Evolutionary conservation across 2,113 vertebrate genomes (phyloP).

Genomic region (Trochalopteron elliotii): DNA sequence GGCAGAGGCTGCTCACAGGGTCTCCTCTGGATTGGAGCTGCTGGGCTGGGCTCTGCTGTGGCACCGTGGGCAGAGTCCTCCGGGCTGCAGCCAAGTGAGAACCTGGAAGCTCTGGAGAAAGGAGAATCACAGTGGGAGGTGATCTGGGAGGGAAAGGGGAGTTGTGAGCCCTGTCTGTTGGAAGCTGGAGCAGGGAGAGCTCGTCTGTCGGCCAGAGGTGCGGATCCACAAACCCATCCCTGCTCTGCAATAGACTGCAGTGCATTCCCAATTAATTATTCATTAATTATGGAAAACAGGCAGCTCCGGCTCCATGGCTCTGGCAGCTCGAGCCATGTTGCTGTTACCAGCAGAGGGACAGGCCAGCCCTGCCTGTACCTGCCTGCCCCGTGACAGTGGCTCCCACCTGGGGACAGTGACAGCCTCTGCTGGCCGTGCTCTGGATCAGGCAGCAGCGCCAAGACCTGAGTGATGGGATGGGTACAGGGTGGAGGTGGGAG

Average conservation of each 20-base stretch:
- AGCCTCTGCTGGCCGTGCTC: neutral
- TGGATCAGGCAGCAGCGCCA: rapidly evolving
- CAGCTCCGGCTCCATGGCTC: neutral
- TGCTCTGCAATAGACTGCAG: slow-evolving; percentile 45
- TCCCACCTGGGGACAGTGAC: too few species aligned
- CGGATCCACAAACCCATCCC: neutral
- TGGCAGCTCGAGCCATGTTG: neutral
- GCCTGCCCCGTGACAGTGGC: neutral
- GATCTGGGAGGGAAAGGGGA: neutral
- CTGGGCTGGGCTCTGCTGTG: neutral
- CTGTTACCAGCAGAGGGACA: rapidly evolving
- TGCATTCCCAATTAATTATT: slow-evolving; percentile 61
- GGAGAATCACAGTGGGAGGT: rapidly evolving
- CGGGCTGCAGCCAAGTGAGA: rapidly evolving
- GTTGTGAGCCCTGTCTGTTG: neutral
- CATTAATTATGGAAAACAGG: slow-evolving; percentile 63
- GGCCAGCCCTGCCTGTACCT: neutral
- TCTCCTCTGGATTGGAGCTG: neutral
- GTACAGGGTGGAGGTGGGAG: neutral
- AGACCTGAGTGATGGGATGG: neutral
- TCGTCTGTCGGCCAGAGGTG: neutral
- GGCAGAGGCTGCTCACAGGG: neutral
- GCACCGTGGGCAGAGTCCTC: neutral
- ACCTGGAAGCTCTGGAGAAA: neutral
- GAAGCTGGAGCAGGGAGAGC: neutral